Evolutionary conservation across 2,113 vertebrate genomes (phyloP), one percentile per base, ranked within the genome.

Genomic region (Calcarius ornatus): DNA sequence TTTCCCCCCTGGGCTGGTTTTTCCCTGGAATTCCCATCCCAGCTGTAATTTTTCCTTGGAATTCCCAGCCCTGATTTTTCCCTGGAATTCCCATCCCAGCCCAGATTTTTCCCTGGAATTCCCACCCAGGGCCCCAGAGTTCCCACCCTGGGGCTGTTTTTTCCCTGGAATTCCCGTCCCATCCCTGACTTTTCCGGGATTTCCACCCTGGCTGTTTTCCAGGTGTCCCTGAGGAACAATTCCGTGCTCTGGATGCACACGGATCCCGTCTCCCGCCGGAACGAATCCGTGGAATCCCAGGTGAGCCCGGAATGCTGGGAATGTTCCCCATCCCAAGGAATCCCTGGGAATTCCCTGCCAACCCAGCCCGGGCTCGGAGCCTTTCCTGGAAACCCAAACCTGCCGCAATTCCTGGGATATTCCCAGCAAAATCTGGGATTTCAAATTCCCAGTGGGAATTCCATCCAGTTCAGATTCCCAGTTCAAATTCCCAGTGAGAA

Each of bases 211-310:
- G 18, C 6, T 16, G 13, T 28, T 24, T 37, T 10, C 21, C 75
- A 99, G 99, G 98, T 99, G 69, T 98, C 99, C 16, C 94, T 99
- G 3, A 92, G 96, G 48, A 88, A 76, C 2, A 89, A 88, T 21
- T 96, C 97, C 1, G 17, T 68, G 9, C 95, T 99, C 6, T 99
- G 99, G 99, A 94, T 99, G 97, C 99, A 99, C 95, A 98, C 99
- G 12, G 99, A 99, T 87, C 99, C 99, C 0, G 59, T 99, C 15
- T 99, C 99, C 11, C 97, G 96, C 63, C 97, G 56, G 80, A 99
- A 99, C 35, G 10, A 27, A 14, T 98, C 98, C 2, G 75, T 99
- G 21, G 71, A 97, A 0, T 42, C 10, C 0, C 96, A 98, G 99
- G 99, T 99, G 76, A 38, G 12, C 9, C n/a, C 1, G 54, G 54